Base-by-base conservation (phyloP, 2,113 vertebrate genomes). In the Python bivittatus region DNA sequence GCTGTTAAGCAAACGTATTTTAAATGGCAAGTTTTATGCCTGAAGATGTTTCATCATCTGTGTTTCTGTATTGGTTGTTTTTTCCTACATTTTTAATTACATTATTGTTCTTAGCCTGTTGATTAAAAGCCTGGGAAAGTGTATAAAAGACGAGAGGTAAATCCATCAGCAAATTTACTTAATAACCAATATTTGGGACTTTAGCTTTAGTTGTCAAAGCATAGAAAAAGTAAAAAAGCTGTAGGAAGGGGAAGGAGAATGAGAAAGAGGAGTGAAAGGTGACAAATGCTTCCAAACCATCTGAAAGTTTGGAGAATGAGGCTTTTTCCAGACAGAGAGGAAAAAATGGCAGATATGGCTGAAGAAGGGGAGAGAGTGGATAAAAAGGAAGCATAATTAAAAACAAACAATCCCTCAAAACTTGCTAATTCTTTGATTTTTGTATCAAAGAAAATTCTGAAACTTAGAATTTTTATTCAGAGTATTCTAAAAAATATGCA, bases 381-480 rank as follows among this genome's bases (percentile, higher is more conserved):
- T 25, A 27, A 64, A 64, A 64, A 64, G 10, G 3, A 61, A 60
- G 22, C 22, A 60, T 25, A 6, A 25, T 60, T 60, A 25, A 60
- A 60, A 60, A 60, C 22, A 60, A 60, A 60, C 22, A 60, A 60
- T 60, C 58, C 22, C 7, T 25, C 58, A 60, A 22, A 60, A 6
- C 22, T 60, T 60, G 58, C 23, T 60, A 6, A 60, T 60, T 60
- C 22, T 23, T 60, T 92, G 53, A 88, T 94, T 90, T 94, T 1
- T 53, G 91, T 79, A n/a, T n/a, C n/a, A n/a, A n/a, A n/a, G n/a
- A n/a, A n/a, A n/a, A n/a, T n/a, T n/a, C n/a, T 94, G 91, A 94
- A 92, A 90, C 44, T 33, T 56, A 91, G 48, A 95, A 95, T 22
- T 54, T 91, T 25, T 58, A 85, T 83, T 89, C 93, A 52, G 22